Conservation (phyloP, 2,113 vertebrate genomes). For the Notiomystis cincta region DNA sequence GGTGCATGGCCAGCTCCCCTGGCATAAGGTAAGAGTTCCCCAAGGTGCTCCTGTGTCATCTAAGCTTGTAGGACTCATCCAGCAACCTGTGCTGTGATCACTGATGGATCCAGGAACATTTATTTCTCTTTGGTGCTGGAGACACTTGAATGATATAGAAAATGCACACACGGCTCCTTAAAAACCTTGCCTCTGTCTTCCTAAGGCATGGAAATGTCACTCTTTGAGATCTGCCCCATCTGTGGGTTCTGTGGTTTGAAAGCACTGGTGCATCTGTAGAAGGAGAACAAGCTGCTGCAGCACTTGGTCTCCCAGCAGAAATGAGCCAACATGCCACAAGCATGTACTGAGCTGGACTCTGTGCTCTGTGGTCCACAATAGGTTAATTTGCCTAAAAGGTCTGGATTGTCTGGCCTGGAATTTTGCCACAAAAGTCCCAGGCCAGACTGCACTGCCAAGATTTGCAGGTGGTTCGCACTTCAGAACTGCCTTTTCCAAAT, state of each 20-base stretch:
- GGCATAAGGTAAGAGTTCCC: background rate
- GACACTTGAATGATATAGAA: background rate
- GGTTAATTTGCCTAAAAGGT: background rate
- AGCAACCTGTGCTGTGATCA: background rate
- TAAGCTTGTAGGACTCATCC: background rate
- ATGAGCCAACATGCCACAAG: background rate
- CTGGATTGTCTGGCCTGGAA: background rate
- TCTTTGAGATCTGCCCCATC: background rate
- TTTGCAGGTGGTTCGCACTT: background rate
- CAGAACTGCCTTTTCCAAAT: background rate
- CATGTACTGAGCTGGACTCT: background rate
- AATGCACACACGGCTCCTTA: background rate
- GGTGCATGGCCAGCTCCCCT: background rate
- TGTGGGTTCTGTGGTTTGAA: background rate
- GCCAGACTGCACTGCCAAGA: background rate
- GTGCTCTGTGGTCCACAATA: background rate
- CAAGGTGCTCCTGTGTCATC: background rate
- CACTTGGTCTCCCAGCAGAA: background rate
- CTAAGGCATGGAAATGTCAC: background rate
- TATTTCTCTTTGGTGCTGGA: background rate
- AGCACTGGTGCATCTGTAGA: background rate
- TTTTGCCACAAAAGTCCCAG: background rate
- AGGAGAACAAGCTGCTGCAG: background rate
- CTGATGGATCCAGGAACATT: background rate
- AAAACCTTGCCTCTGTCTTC: background rate